Evolutionary conservation across 2,797 vertebrate species (phyloP), one percentile per base, ranked within the genome.

Genomic region (Poeciliopsis infans): DNA sequence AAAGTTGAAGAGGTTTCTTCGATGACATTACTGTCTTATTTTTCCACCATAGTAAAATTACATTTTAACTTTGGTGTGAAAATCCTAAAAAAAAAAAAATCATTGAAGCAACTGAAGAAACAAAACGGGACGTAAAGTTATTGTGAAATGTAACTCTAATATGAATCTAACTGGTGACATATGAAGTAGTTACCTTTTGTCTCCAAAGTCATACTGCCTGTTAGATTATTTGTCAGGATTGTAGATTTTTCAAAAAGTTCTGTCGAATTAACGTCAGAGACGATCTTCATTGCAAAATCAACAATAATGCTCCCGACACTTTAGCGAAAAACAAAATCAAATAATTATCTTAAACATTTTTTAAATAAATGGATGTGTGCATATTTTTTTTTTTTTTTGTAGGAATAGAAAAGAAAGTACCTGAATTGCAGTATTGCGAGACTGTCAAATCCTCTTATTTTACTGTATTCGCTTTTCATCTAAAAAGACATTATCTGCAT

Each of bases 391-490:
- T 49, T 55, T 74, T 31, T 31, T 31, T 31, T 31, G 2, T 31
- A 31, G 2, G 31, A 31, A 8, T 46, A 49, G 31, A 1, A 53
- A 51, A 55, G 18, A 13, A 25, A 57, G 74, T 91, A 95, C 95
- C 90, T 91, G 83, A 90, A 92, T 0, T 2, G 0, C 23, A 0
- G 75, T 28, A 95, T 91, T 0, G 0, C 8, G 25, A 96, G 25
- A 12, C 0, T 76, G 61, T 92, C 80, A 83, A 95, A 96, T 81
- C 91, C 93, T 0, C 0, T 10, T 6, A 96, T 20, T 74, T 33
- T 76, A 82, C 94, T 95, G 89, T 80, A 96, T 0, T 1, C 1
- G 0, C 0, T 0, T 80, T 77, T 86, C 23, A 96, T 70, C 95
- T 96, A 89, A 77, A 41, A 79, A 41, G 7, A 51, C 5, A 68